Conservation (phyloP, 1,140 invertebrate species). For the Halesus radiatus region DNA sequence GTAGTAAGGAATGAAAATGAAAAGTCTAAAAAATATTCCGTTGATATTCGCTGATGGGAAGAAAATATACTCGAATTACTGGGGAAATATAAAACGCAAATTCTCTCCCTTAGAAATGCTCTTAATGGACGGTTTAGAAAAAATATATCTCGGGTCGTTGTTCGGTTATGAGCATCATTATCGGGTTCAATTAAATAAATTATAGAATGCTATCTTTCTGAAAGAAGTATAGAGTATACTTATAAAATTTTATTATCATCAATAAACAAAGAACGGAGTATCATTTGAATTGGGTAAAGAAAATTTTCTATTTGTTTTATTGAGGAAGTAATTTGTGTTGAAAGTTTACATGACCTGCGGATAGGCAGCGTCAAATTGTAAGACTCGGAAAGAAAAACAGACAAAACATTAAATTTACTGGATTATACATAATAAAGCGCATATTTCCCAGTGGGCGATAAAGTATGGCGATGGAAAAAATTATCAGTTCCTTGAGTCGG, state of each 20-base stretch:
- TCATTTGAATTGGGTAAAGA: too few relatives aligned
- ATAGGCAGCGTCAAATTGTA: not conserved
- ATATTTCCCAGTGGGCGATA: conserved; percentile 46
- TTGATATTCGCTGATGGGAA: conserved; percentile 28
- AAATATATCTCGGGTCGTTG: too few relatives aligned
- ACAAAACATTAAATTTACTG: conserved; percentile 22
- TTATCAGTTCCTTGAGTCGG: conserved; percentile 47
- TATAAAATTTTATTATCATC: too few relatives aligned
- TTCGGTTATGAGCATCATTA: too few relatives aligned
- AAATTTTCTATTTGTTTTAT: too few relatives aligned
- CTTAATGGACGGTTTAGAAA: too few relatives aligned
- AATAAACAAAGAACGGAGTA: too few relatives aligned
- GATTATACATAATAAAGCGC: conserved; percentile 20
- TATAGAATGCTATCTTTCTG: too few relatives aligned
- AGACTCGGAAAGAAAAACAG: not conserved
- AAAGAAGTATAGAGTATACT: too few relatives aligned
- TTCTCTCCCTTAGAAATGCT: not conserved
- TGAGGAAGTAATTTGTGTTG: too few relatives aligned
- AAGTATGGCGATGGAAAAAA: conserved; percentile 36
- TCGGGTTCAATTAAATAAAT: too few relatives aligned
- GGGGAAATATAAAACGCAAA: conserved; percentile 4
- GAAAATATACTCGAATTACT: conserved; percentile 21
- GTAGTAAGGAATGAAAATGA: conserved; percentile 35
- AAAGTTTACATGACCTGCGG: too few relatives aligned
- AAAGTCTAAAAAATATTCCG: conserved; percentile 21